Conservation (phyloP, 2,888 invertebrate species). For the Caenorhabditis drosophilae region DNA sequence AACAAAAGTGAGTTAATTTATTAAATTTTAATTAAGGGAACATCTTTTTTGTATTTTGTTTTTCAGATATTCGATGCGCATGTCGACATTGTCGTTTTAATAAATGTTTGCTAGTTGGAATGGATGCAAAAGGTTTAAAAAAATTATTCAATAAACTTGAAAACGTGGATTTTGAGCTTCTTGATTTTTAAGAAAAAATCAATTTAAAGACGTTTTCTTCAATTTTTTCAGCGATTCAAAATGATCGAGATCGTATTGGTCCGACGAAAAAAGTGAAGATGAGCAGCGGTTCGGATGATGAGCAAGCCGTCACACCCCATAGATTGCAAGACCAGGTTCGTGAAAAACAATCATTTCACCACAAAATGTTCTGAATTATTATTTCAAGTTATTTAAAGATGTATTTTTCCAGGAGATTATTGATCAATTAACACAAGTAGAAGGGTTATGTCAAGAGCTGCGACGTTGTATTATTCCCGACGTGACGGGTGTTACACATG, state of each 20-base stretch:
- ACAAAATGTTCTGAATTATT: not conserved
- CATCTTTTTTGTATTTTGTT: not conserved
- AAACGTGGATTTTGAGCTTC: constrained; percentile 1
- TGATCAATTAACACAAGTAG: constrained; percentile 56
- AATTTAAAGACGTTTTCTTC: constrained; percentile 9
- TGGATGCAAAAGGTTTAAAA: constrained; percentile 67
- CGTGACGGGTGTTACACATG: constrained; percentile 54
- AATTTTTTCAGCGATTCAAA: constrained; percentile 64
- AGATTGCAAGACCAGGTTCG: constrained; percentile 49
- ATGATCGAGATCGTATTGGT: constrained; percentile 67
- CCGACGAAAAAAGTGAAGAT: constrained; percentile 65
- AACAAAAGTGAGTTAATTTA: constrained; percentile 61
- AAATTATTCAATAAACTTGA: not conserved
- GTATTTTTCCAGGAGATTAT: constrained; percentile 56
- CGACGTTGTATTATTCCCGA: constrained; percentile 61
- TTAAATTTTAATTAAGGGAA: not conserved
- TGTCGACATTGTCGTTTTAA: constrained; percentile 68
- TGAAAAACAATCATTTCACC: constrained; percentile 5
- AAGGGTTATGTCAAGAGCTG: constrained; percentile 62
- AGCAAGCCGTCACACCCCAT: constrained; percentile 50
- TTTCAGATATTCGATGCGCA: constrained; percentile 65
- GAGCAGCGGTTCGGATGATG: constrained; percentile 55
- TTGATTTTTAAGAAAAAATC: constrained; percentile 4
- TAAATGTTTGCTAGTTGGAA: constrained; percentile 67
- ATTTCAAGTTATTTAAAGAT: no score